phyloP scores from a whole-genome alignment of 2,797 vertebrate species.

The Todus mexicanus region DNA sequence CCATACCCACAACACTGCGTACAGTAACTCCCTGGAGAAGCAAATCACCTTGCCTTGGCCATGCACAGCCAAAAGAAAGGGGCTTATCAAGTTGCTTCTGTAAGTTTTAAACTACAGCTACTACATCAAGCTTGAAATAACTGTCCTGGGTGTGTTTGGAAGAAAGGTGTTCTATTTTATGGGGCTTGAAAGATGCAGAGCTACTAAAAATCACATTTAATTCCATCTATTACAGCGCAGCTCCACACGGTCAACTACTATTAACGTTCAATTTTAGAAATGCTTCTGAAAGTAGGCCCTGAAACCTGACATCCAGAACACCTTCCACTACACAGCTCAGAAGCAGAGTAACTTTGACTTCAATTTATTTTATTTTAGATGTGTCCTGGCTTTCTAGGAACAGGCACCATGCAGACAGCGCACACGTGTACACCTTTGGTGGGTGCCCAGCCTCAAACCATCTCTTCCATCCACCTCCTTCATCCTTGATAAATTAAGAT shows the following conservation, averaged over 20 bases:
- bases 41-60: too few relatives aligned
- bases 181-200: not conserved
- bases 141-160: not conserved
- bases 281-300: not conserved
- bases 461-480: not conserved
- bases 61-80: fast-evolving
- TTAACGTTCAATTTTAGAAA: not conserved
- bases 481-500: not conserved
- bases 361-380: not conserved
- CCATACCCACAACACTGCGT: fast-evolving
- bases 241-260: not conserved
- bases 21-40: not conserved
- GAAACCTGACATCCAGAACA: not conserved
- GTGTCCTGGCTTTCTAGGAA: not conserved
- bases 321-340: not conserved
- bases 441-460: not conserved
- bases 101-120: not conserved
- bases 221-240: not conserved
- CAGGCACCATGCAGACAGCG: not conserved
- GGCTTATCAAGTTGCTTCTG: fast-evolving
- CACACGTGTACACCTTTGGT: not conserved
- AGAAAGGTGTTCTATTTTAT: not conserved
- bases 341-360: not conserved
- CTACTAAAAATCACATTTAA: not conserved
- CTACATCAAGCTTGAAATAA: not conserved